Conservation (phyloP, 2,113 vertebrate species). For the Epinephelus fuscoguttatus region DNA sequence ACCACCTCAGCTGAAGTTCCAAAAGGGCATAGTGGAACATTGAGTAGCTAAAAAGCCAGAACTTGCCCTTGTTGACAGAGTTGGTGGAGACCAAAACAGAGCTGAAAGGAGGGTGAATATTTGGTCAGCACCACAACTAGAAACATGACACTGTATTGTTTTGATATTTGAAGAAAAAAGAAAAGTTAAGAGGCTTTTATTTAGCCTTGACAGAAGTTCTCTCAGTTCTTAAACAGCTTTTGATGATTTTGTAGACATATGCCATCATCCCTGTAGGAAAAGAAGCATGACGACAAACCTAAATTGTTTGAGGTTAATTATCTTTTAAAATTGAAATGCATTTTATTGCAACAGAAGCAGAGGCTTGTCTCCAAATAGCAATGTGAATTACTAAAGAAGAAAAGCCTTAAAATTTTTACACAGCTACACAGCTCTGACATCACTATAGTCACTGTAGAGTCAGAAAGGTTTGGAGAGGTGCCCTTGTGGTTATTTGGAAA, state of each 20-base stretch:
- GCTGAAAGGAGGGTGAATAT: neutral
- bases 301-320: slow-evolving; percentile 35
- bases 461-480: neutral
- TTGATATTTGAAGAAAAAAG: neutral
- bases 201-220: neutral
- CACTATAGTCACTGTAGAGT: neutral
- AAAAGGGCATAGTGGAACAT: too few relatives aligned
- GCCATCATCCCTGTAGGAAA: slow-evolving; percentile 13
- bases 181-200: neutral
- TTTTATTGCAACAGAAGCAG: slow-evolving; percentile 32
- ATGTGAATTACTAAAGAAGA: slow-evolving; percentile 27
- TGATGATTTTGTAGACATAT: neutral
- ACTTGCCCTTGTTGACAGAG: too few relatives aligned
- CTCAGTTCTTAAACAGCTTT: slow-evolving; percentile 3
- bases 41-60: too few relatives aligned
- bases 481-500: slow-evolving; percentile 2
- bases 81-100: too few relatives aligned
- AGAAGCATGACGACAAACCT: slow-evolving; percentile 10
- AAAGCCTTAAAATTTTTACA: slow-evolving; percentile 9
- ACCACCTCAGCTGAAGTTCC: too few relatives aligned
- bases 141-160: neutral
- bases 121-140: neutral
- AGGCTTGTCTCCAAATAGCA: slow-evolving; percentile 13
- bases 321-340: slow-evolving; percentile 50
- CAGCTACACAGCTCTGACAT: neutral